These are phyloP conservation scores for Berghia stephanieae DNA, from an alignment of 1,140 invertebrate genomes.

Conservation along the genomic window DNA sequence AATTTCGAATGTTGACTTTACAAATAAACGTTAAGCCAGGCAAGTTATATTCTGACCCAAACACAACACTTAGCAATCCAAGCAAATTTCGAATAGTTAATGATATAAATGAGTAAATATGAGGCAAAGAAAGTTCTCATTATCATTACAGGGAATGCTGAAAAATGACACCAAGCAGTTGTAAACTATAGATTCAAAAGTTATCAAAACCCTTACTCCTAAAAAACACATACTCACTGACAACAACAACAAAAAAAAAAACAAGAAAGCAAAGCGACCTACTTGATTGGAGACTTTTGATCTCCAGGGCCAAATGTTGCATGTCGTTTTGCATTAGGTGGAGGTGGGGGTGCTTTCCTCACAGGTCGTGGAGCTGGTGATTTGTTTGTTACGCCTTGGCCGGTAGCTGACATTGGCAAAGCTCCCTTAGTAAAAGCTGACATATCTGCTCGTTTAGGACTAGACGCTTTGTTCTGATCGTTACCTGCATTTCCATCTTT, in stretches of 20 bases:
- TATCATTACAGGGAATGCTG: too few relatives aligned
- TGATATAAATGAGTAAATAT: too few relatives aligned
- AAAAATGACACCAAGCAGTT: neutral
- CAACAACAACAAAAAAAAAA: neutral
- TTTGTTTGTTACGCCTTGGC: too few relatives aligned
- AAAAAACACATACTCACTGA: neutral
- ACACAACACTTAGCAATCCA: too few relatives aligned
- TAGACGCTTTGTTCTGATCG: neutral
- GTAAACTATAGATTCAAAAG: conserved; percentile 2
- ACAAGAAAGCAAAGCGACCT: too few relatives aligned
- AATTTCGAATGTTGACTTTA: too few relatives aligned
- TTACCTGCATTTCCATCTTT: neutral
- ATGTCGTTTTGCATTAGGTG: conserved; percentile 18
- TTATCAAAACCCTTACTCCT: neutral
- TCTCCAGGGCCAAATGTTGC: conserved; percentile 12
- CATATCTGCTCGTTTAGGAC: neutral
- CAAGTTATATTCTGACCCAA: too few relatives aligned
- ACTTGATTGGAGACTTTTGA: too few relatives aligned
- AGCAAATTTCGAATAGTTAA: too few relatives aligned
- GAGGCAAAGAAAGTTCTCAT: too few relatives aligned
- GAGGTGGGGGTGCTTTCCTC: conserved; percentile 41
- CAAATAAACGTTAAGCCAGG: too few relatives aligned
- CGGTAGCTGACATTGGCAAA: too few relatives aligned
- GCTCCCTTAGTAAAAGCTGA: neutral
- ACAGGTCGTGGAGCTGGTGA: conserved; percentile 24